These are phyloP conservation scores for Notamacropus eugenii DNA, from an alignment of 2,797 vertebrate species.

Conservation along the genomic window DNA sequence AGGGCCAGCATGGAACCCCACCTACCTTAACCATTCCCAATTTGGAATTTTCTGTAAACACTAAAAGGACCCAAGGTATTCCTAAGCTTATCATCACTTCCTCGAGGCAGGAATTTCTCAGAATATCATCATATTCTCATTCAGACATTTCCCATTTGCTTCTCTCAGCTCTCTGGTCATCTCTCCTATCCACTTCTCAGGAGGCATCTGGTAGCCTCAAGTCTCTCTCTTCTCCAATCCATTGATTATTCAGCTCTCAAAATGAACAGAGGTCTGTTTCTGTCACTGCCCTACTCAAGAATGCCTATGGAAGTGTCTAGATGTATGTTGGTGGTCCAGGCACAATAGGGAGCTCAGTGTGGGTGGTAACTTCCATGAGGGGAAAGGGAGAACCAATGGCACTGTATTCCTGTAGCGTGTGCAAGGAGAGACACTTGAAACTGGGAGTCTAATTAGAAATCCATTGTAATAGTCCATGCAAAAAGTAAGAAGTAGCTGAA, in stretches of 20 bases:
- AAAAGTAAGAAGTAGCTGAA: too few relatives aligned
- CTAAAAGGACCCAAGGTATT: background rate
- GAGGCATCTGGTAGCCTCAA: background rate
- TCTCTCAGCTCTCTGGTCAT: background rate
- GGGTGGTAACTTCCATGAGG: too few relatives aligned
- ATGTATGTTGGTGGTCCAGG: too few relatives aligned
- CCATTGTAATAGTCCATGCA: too few relatives aligned
- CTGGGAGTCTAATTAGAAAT: too few relatives aligned
- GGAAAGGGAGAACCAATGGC: too few relatives aligned
- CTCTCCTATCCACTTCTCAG: background rate
- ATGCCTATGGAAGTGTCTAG: too few relatives aligned
- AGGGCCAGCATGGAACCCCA: background rate
- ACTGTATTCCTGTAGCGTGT: too few relatives aligned
- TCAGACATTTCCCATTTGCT: background rate
- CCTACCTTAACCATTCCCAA: background rate
- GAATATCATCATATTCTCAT: background rate
- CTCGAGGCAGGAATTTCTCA: slow-evolving; percentile 39
- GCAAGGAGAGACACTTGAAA: too few relatives aligned
- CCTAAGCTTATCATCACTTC: background rate
- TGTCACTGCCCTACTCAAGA: too few relatives aligned
- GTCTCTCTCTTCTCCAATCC: background rate
- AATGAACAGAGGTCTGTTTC: too few relatives aligned
- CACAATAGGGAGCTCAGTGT: too few relatives aligned
- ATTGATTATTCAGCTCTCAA: background rate
- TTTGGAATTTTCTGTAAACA: background rate